Conservation (phyloP, 2,113 vertebrate species). For the Takifugu flavidus region DNA sequence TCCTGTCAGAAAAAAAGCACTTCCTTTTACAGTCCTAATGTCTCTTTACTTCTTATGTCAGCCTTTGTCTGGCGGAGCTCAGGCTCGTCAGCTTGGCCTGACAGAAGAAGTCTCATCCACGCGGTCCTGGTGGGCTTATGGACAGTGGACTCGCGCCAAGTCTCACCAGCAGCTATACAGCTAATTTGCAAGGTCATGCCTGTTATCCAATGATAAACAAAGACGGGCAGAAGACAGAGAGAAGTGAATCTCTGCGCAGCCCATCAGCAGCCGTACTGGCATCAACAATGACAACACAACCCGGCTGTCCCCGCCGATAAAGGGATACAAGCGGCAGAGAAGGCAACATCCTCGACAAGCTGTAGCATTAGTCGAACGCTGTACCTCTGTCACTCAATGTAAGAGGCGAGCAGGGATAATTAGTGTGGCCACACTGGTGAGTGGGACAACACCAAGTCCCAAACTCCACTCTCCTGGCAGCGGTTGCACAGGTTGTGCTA, state of each 20-base stretch:
- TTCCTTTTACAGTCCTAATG: slow-evolving; percentile 28
- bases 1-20: slow-evolving; percentile 15
- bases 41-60: slow-evolving; percentile 26
- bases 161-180: slow-evolving; percentile 32
- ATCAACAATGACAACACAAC: slow-evolving; percentile 43
- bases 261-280: slow-evolving; percentile 38
- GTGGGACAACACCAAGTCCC: slow-evolving; percentile 44
- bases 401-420: slow-evolving; percentile 51
- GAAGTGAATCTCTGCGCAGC: slow-evolving; percentile 40
- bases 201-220: slow-evolving; percentile 71
- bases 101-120: slow-evolving; percentile 23
- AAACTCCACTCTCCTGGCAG: slow-evolving; percentile 53
- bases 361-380: slow-evolving; percentile 36
- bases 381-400: slow-evolving; percentile 59
- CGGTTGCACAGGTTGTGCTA: slow-evolving; percentile 26
- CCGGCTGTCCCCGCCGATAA: slow-evolving; percentile 58
- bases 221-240: slow-evolving; percentile 35
- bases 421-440: slow-evolving; percentile 44
- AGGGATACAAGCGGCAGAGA: slow-evolving; percentile 36
- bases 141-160: slow-evolving; percentile 42
- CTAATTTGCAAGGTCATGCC: slow-evolving; percentile 66
- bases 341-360: slow-evolving; percentile 43
- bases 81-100: slow-evolving; percentile 20
- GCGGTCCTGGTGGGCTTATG: slow-evolving; percentile 33
- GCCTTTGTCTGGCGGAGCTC: slow-evolving; percentile 9